Percentiles rank a stretch among this genome's conserved stretches.
These are phyloP conservation scores for Zalophus californianus DNA, from an alignment of 2,797 vertebrate species.

Conservation along the genomic window DNA sequence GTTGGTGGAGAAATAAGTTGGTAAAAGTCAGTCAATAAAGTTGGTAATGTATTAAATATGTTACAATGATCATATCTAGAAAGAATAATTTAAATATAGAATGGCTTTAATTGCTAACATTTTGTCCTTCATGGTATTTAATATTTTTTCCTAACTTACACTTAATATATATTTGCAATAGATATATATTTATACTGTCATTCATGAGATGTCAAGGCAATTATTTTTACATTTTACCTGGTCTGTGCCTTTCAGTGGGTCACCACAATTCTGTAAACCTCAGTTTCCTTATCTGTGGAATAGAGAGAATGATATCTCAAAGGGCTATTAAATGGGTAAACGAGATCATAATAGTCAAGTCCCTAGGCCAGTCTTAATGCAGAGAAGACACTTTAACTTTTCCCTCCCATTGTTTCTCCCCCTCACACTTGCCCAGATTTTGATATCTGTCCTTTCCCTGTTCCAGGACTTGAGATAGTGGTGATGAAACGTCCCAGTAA, in stretches of 20 bases:
- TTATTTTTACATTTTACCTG: background rate
- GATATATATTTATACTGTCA: background rate
- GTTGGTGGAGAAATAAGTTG: background rate
- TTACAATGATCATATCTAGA: background rate
- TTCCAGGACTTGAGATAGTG: background rate
- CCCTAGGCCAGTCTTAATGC: background rate
- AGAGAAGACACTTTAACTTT: background rate
- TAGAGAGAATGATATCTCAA: background rate
- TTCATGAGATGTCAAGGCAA: background rate
- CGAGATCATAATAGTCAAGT: background rate
- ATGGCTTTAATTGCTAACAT: background rate
- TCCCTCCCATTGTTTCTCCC: background rate
- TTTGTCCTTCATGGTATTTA: background rate
- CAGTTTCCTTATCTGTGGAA: background rate
- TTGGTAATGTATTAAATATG: background rate
- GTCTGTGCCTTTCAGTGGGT: background rate
- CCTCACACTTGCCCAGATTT: background rate
- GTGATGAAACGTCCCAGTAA: background rate
- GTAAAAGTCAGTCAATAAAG: background rate
- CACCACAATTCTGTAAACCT: conserved; percentile 6
- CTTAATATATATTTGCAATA: background rate
- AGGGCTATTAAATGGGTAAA: background rate
- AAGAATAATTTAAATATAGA: background rate
- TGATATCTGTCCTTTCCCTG: background rate
- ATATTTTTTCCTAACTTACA: background rate